Evolutionary conservation across 2,797 vertebrate genomes (phyloP).

Genomic region (Chloroceryle amazona): DNA sequence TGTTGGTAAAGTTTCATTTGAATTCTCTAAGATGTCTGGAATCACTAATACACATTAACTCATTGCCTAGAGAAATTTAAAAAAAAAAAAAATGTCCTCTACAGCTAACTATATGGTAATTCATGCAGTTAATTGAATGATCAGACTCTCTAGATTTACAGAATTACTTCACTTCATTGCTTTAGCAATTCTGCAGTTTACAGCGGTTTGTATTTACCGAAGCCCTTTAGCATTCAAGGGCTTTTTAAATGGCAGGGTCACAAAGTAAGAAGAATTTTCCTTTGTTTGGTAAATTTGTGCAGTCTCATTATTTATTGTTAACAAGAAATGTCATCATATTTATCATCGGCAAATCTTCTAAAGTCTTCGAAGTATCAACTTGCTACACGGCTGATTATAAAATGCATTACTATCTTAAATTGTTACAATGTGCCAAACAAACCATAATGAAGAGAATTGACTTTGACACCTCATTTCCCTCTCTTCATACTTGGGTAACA

Average conservation of each 20-base stretch:
- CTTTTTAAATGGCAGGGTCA: background rate
- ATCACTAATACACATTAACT: background rate
- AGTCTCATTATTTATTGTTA: background rate
- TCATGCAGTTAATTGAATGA: background rate
- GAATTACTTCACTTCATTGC: background rate
- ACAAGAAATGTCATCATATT: conserved; percentile 36
- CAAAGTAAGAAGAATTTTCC: background rate
- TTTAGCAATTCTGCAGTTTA: background rate
- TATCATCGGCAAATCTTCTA: background rate
- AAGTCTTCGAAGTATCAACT: background rate
- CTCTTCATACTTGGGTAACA: background rate
- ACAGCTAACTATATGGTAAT: background rate
- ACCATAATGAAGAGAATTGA: background rate
- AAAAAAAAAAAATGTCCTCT: background rate
- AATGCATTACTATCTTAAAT: background rate
- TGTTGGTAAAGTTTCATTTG: background rate
- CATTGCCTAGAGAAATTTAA: background rate
- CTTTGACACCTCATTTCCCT: background rate
- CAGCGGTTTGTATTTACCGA: background rate
- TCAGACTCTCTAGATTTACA: background rate
- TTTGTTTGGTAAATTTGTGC: conserved; percentile 23
- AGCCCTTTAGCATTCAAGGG: background rate
- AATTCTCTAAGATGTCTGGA: background rate
- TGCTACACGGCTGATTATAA: background rate
- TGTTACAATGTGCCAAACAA: background rate